Percentiles rank a stretch among this genome's conserved stretches.
These are phyloP conservation scores for Phalanger gymnotis DNA, from an alignment of 2,797 vertebrate genomes.

Conservation along the genomic window DNA sequence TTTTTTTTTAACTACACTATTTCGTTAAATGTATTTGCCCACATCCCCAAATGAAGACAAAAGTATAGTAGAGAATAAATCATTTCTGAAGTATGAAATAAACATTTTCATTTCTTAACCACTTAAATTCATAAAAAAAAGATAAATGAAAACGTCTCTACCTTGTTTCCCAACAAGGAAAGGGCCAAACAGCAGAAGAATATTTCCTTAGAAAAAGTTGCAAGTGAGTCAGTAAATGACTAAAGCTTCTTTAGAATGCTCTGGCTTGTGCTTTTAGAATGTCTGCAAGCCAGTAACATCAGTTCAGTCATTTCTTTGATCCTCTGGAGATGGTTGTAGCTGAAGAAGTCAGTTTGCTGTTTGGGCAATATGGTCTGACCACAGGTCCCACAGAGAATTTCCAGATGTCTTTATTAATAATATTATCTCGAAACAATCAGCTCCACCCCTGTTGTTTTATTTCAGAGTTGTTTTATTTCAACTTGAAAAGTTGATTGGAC, in stretches of 20 bases:
- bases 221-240: background rate
- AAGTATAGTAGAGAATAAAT: background rate
- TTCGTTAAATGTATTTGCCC: background rate
- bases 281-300: background rate
- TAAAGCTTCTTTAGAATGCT: constrained; percentile 30
- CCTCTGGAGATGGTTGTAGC: background rate
- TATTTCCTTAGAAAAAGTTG: constrained; percentile 12
- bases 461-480: background rate
- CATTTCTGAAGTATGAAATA: background rate
- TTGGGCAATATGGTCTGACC: background rate
- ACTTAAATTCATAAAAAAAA: background rate
- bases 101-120: background rate
- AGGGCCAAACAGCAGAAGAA: background rate
- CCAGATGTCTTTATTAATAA: background rate
- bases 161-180: constrained; percentile 48
- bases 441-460: background rate
- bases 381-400: background rate
- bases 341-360: background rate
- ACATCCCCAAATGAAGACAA: background rate
- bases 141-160: constrained; percentile 34
- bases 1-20: background rate
- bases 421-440: background rate
- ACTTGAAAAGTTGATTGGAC: background rate
- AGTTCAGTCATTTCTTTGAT: constrained; percentile 35
- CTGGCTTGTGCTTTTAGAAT: background rate